Conservation (phyloP, 2,888 invertebrate species). For the Spialia ferax region DNA sequence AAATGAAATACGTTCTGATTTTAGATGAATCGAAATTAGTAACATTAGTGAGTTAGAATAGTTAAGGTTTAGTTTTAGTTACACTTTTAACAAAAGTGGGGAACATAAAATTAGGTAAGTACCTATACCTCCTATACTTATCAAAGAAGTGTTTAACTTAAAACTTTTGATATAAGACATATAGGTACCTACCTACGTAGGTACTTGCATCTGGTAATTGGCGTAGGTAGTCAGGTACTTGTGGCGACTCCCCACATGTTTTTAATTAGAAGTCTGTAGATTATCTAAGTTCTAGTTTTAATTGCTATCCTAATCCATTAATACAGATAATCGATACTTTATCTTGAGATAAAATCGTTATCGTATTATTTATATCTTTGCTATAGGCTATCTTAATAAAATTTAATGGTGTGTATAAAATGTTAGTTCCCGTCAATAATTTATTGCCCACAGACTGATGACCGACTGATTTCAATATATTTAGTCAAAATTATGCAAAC, state of each 20-base stretch:
- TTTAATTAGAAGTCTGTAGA: neutral
- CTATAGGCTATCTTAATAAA: slow-evolving; percentile 9
- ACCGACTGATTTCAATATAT: neutral
- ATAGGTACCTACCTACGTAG: neutral
- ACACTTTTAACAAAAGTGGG: no score
- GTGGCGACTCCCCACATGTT: neutral
- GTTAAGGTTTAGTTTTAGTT: no score
- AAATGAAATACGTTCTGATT: no score
- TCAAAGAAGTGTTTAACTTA: neutral
- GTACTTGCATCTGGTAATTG: neutral
- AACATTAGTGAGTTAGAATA: no score
- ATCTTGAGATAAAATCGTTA: slow-evolving; percentile 26
- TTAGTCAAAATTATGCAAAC: neutral
- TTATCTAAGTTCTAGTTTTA: slow-evolving; percentile 9
- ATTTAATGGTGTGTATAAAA: slow-evolving; percentile 23
- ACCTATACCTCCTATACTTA: no score
- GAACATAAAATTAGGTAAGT: no score
- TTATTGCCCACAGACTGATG: neutral
- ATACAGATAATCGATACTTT: slow-evolving; percentile 25
- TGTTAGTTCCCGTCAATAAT: slow-evolving; percentile 3
- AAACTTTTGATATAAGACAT: no score
- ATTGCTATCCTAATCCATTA: slow-evolving; percentile 18
- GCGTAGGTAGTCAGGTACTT: no score
- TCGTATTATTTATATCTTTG: slow-evolving; percentile 22
- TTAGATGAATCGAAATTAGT: no score